A percentile compares a stretch with the other conserved stretches of the same genome.
phyloP scores from a whole-genome alignment of 2,797 vertebrate species.

The Liasis olivaceus region DNA sequence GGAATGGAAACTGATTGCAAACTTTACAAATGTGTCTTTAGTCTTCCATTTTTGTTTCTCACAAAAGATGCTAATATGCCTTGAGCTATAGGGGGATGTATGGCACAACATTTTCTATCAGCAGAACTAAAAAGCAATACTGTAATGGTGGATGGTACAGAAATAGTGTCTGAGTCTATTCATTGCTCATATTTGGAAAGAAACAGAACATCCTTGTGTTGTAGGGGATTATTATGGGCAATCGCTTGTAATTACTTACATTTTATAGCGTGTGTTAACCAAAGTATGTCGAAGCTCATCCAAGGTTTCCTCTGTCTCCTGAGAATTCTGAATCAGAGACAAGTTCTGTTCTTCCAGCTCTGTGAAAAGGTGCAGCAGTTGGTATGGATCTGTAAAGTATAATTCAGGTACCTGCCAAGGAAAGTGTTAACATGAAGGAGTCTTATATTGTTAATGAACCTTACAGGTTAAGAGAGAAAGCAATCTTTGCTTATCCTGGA shows the following conservation, averaged over 20 bases:
- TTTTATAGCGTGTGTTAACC: conserved; percentile 72
- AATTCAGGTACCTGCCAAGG: conserved; percentile 76
- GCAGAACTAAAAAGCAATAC: not conserved
- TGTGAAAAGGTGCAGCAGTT: conserved; percentile 83
- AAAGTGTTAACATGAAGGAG: not conserved
- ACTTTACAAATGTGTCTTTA: not conserved
- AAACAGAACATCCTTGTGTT: not conserved
- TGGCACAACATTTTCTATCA: not conserved
- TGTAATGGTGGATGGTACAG: not conserved
- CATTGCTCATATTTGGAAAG: not conserved
- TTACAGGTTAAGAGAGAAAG: not conserved
- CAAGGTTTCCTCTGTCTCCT: conserved; percentile 80
- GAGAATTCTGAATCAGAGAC: conserved; percentile 84
- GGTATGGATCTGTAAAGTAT: conserved; percentile 88
- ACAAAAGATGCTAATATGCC: not conserved
- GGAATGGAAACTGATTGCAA: not conserved
- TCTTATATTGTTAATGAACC: not conserved
- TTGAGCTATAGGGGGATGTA: not conserved
- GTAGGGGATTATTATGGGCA: not conserved
- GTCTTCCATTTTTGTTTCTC: not conserved
- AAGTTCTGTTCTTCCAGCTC: conserved; percentile 88
- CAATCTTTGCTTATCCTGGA: not conserved
- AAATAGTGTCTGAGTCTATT: not conserved
- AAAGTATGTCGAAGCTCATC: conserved; percentile 76
- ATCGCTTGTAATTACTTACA: conserved; percentile 70